Evolutionary conservation across 30 jellyfish, hydroid and myxozoan genomes (phyloP), one percentile per base, ranked within the genome.

Genomic region (Hydra vulgaris): DNA sequence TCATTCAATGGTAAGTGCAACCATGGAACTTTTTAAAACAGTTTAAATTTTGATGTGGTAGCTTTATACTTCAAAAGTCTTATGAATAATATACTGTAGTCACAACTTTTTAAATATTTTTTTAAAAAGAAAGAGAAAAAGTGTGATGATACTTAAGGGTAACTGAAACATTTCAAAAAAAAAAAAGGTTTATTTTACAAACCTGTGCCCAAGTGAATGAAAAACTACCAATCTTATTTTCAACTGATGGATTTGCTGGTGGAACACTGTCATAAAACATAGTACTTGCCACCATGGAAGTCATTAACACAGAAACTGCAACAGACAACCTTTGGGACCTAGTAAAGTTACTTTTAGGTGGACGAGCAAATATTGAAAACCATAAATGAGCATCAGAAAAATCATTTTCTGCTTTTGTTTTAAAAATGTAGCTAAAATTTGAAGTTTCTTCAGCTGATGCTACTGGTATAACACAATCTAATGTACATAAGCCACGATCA

Each of bases 341-440:
- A n/a, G n/a, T n/a, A n/a, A n/a, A n/a, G n/a, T n/a, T n/a, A n/a
- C n/a, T n/a, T n/a, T n/a, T n/a, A n/a, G n/a, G n/a, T n/a, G n/a
- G n/a, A n/a, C n/a, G n/a, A n/a, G n/a, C 99, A 83, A 87, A 93
- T 24, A 93, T 82, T 18, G 99, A 93, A 74, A 87, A 93, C 99
- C 99, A 93, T 16, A 93, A 61, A 74, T 93, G 99, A 25, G 87
- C 23, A 74, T 93, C 99, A n/a, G 89, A 70, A 16, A 93, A 80
- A 72, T 93, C 99, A 21, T 81, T 82, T 79, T 96, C 73, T 19
- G 99, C 71, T 67, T 93, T 93, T 7, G 94, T 61, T 82, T 88
- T 66, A 80, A 93, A 87, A 1, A 93, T 83, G 84, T 93, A 93
- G 83, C 81, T 87, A 92, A 93, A 93, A 72, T 93, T 95, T 19